Percentiles rank a stretch among this genome's conserved stretches.
Evolutionary conservation across 2,113 vertebrate genomes (phyloP).

Genomic region (Salvelinus namaycush): DNA sequence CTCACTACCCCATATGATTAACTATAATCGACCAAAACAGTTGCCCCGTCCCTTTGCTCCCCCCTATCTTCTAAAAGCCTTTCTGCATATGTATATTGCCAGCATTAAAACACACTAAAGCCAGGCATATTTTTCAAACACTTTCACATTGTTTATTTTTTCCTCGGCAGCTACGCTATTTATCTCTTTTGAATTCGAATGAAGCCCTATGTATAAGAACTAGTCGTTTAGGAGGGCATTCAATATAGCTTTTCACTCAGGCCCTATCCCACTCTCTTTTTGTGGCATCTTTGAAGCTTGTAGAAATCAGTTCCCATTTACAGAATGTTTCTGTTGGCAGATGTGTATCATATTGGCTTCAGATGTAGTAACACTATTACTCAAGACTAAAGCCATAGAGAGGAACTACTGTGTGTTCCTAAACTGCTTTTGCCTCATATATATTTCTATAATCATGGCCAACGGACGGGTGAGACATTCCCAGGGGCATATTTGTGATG

Average conservation of each 20-base stretch:
- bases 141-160: neutral
- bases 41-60: neutral
- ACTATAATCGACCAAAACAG: neutral
- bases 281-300: slow-evolving; percentile 3
- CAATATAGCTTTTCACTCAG: neutral
- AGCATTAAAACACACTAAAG: slow-evolving; percentile 45
- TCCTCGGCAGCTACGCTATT: neutral
- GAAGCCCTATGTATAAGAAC: neutral
- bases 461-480: neutral
- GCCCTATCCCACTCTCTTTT: neutral
- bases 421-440: slow-evolving; percentile 17
- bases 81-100: slow-evolving; percentile 1
- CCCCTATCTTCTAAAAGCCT: neutral
- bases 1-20: neutral
- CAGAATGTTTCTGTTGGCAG: slow-evolving; percentile 24
- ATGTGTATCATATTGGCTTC: slow-evolving; percentile 1
- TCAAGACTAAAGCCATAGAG: neutral
- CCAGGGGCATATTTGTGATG: neutral
- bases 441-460: neutral
- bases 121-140: slow-evolving; percentile 4
- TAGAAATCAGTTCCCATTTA: slow-evolving; percentile 21
- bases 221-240: neutral
- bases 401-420: slow-evolving; percentile 18
- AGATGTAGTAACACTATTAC: neutral
- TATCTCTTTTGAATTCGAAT: slow-evolving; percentile 7